Conservation (phyloP, 2,888 invertebrate genomes). For the Margaritifera margaritifera region DNA sequence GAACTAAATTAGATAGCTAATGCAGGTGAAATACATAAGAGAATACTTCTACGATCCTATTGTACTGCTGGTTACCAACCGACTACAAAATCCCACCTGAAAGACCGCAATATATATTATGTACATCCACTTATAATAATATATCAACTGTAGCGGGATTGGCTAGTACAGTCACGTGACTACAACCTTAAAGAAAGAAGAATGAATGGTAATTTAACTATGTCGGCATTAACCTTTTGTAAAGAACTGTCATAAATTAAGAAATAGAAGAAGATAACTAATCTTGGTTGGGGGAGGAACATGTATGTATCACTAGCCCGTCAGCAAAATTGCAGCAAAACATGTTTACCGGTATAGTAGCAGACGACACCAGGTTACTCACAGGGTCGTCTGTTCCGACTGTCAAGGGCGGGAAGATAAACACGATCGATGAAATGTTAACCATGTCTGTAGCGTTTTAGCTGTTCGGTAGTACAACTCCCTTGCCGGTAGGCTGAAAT, state of each 20-base stretch:
- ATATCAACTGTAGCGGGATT: slow-evolving; percentile 32
- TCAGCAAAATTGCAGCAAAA: too few species aligned
- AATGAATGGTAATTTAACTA: background rate
- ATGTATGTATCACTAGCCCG: too few species aligned
- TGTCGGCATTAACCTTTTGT: slow-evolving; percentile 10
- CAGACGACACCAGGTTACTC: too few species aligned
- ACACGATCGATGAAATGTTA: too few species aligned
- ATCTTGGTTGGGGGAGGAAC: too few species aligned
- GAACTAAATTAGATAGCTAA: too few species aligned
- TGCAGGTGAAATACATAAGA: background rate
- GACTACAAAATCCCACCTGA: slow-evolving; percentile 40
- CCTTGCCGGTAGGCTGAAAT: background rate
- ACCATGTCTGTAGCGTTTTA: too few species aligned
- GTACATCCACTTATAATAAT: slow-evolving; percentile 30
- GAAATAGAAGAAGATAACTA: slow-evolving; percentile 7
- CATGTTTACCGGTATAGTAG: too few species aligned
- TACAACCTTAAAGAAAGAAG: background rate
- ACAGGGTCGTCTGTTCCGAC: too few species aligned
- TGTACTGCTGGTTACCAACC: slow-evolving; percentile 3
- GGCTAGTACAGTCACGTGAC: slow-evolving; percentile 31
- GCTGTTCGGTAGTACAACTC: slow-evolving; percentile 1
- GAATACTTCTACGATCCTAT: slow-evolving; percentile 1
- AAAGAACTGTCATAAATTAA: slow-evolving; percentile 31
- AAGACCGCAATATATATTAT: slow-evolving; percentile 35
- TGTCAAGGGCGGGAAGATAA: too few species aligned